These are phyloP conservation scores for Elgaria multicarinata DNA, from an alignment of 2,113 vertebrate species.

Conservation along the genomic window DNA sequence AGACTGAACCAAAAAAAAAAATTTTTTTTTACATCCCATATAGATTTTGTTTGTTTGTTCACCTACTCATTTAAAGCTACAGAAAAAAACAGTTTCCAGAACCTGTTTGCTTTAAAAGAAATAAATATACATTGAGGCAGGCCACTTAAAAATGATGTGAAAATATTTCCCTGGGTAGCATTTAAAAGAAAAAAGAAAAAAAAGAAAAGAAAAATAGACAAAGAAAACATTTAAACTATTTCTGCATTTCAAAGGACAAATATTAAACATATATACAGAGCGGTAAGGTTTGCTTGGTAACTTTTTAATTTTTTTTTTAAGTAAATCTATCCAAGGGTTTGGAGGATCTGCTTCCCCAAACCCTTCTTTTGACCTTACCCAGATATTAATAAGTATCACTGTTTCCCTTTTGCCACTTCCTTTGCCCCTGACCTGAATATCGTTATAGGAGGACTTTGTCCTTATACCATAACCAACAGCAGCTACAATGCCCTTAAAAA, in stretches of 20 bases:
- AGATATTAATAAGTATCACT: constrained; percentile 82
- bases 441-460: constrained; percentile 78
- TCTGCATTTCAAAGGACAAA: constrained; percentile 91
- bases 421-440: constrained; percentile 82
- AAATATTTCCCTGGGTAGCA: constrained; percentile 93
- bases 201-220: constrained; percentile 81
- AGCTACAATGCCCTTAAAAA: constrained; percentile 69
- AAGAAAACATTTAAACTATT: constrained; percentile 88
- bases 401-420: constrained; percentile 79
- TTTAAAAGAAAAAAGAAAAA: constrained; percentile 79
- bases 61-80: constrained; percentile 93
- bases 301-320: constrained; percentile 72
- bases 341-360: constrained; percentile 67
- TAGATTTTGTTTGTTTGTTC: constrained; percentile 84
- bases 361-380: constrained; percentile 78
- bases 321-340: constrained; percentile 75
- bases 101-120: constrained; percentile 87
- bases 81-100: constrained; percentile 88
- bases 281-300: constrained; percentile 86
- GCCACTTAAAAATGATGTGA: constrained; percentile 86
- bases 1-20: constrained; percentile 78
- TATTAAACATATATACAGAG: constrained; percentile 91
- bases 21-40: constrained; percentile 88
- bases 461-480: constrained; percentile 84
- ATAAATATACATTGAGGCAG: constrained; percentile 90